Percentiles rank a stretch among this genome's conserved stretches.
phyloP scores from a whole-genome alignment of 37 sponge, comb jelly and placozoan species.

The Eunapius fragilis region DNA sequence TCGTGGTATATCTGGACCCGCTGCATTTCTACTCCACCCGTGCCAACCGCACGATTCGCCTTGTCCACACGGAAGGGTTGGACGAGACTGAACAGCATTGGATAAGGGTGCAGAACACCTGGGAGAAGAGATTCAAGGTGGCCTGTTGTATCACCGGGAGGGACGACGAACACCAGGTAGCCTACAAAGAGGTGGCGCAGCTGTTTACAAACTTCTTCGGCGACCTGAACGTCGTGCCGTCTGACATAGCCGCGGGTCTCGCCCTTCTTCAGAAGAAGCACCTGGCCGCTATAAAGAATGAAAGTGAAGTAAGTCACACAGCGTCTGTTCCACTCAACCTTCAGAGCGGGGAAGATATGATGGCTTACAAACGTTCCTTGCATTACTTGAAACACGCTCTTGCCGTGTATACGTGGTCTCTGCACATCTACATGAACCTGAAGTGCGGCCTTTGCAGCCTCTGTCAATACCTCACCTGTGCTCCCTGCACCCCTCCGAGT shows the following conservation, averaged over 20 bases:
- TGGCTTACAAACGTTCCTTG: conserved; percentile 26
- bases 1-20: conserved; percentile 76
- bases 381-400: conserved; percentile 76
- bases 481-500: not conserved
- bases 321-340: conserved; percentile 62
- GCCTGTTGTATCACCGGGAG: conserved; percentile 43
- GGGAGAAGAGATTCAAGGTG: conserved; percentile 69
- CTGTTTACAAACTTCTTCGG: conserved; percentile 71
- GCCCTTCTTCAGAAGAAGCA: conserved; percentile 78
- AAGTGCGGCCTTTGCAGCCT: conserved; percentile 47
- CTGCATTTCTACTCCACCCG: conserved; percentile 64
- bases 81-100: conserved; percentile 13
- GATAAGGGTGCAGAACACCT: conserved; percentile 34
- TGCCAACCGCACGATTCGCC: conserved; percentile 10
- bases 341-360: conserved; percentile 28
- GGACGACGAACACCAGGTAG: conserved; percentile 65
- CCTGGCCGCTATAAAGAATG: not conserved
- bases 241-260: conserved; percentile 87
- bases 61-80: not conserved
- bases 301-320: not conserved
- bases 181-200: conserved; percentile 72
- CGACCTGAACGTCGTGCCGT: conserved; percentile 79
- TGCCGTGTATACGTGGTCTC: conserved; percentile 73
- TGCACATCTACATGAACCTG: conserved; percentile 67
- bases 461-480: conserved; percentile 1